Evolutionary conservation across 2,113 vertebrate genomes (phyloP), one percentile per base, ranked within the genome.

Genomic region (Rana temporaria): DNA sequence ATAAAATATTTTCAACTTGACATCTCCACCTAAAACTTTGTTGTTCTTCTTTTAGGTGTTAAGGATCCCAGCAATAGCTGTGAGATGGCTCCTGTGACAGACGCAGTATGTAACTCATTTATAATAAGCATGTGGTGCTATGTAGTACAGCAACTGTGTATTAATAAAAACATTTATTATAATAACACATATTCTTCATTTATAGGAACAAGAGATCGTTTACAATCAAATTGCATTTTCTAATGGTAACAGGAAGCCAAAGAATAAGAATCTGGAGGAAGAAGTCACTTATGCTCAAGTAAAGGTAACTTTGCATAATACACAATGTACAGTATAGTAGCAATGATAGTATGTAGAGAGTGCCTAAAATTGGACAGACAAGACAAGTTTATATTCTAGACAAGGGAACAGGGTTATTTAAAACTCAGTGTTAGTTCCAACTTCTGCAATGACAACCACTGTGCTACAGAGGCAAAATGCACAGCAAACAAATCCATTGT

Each of bases 281-380:
- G 30, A 60, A 22, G 59, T n/a, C 55, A 74, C 71, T 20, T 60
- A 74, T 59, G 26, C 71, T 59, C 20, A 74, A 38, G 20, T 74
- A 2, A 70, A 53, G 67, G 67, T 70, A 70, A 53, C 52, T 70
- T 70, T 20, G 14, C 42, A 48, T 48, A 14, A 48, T 48, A 12
- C 9, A 48, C 7, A 38, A 38, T 38, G 9, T 42, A 48, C 5
- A 42, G 9, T 42, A 42, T 3, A 42, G 3, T n/a, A n/a, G n/a
- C n/a, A n/a, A n/a, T n/a, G n/a, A n/a, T n/a, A n/a, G n/a, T n/a
- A n/a, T n/a, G n/a, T n/a, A n/a, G n/a, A n/a, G n/a, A n/a, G n/a
- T n/a, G n/a, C n/a, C n/a, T n/a, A n/a, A n/a, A n/a, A n/a, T n/a
- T n/a, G n/a, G n/a, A n/a, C n/a, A 6, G 6, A 34, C 32, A 34